Evolutionary conservation across 2,113 vertebrate species (phyloP).

Genomic region (Heterochromis multidens): DNA sequence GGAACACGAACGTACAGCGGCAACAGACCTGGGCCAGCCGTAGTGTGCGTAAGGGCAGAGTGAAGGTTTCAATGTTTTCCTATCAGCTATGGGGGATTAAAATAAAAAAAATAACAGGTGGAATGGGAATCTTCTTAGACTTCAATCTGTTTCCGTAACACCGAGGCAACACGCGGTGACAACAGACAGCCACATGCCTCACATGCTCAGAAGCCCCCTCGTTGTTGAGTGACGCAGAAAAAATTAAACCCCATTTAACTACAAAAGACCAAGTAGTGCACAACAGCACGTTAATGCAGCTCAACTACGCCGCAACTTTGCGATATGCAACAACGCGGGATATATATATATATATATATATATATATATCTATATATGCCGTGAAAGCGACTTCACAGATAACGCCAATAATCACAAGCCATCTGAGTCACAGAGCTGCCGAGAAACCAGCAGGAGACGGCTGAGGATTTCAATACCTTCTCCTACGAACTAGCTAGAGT

Average conservation of each 20-base stretch:
- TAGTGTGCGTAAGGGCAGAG: background rate
- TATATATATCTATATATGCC: background rate
- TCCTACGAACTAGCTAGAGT: background rate
- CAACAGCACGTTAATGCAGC: no score
- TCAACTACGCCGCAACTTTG: no score
- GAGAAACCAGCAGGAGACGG: background rate
- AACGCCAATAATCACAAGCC: background rate
- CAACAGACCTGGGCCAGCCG: background rate
- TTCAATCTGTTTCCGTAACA: background rate
- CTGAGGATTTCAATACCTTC: background rate
- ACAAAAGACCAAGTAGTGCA: background rate
- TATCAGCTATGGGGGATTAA: background rate
- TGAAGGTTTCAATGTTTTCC: background rate
- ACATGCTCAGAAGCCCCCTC: background rate
- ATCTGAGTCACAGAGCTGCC: background rate
- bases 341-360: no score
- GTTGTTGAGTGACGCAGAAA: slow-evolving; percentile 23
- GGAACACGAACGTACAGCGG: background rate
- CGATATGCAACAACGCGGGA: no score
- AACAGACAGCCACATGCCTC: slow-evolving; percentile 42
- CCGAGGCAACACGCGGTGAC: slow-evolving; percentile 21
- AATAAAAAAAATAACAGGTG: background rate
- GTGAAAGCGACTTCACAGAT: background rate
- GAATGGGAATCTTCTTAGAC: background rate
- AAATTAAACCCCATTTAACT: background rate